phyloP scores from a whole-genome alignment of 2,113 vertebrate species.

The Orthonyx spaldingii region DNA sequence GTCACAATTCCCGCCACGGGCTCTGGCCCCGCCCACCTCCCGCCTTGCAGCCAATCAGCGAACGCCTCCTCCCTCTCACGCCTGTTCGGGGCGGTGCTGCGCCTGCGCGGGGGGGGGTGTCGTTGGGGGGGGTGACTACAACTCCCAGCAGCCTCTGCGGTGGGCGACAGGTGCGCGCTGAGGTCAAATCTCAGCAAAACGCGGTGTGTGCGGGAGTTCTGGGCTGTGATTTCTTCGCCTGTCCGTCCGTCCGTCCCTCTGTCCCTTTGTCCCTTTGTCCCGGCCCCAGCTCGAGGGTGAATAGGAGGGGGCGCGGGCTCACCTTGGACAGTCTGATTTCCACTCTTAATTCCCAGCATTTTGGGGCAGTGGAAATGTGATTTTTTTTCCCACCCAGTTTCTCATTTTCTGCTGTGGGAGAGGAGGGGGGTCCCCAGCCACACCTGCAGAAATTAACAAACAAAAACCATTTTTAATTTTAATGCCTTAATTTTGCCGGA shows the following conservation, averaged over 20 bases:
- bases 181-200: fast-evolving
- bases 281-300: no score
- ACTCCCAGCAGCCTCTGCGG: neutral
- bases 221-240: fast-evolving
- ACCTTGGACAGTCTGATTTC: no score
- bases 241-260: fast-evolving
- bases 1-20: neutral
- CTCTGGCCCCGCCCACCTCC: fast-evolving
- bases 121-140: fast-evolving
- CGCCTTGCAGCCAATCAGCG: neutral
- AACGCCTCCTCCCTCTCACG: fast-evolving
- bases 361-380: no score
- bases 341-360: no score
- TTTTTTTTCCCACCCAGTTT: no score
- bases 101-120: fast-evolving
- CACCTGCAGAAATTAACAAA: no score
- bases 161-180: neutral
- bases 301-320: no score
- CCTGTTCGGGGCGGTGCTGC: neutral
- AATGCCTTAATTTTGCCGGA: no score
- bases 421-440: no score
- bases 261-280: neutral
- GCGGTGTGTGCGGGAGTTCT: neutral
- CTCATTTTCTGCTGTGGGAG: no score
- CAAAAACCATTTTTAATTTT: no score